These are phyloP conservation scores for Patella pellucida DNA, from an alignment of 2,888 invertebrate genomes.

Conservation along the genomic window DNA sequence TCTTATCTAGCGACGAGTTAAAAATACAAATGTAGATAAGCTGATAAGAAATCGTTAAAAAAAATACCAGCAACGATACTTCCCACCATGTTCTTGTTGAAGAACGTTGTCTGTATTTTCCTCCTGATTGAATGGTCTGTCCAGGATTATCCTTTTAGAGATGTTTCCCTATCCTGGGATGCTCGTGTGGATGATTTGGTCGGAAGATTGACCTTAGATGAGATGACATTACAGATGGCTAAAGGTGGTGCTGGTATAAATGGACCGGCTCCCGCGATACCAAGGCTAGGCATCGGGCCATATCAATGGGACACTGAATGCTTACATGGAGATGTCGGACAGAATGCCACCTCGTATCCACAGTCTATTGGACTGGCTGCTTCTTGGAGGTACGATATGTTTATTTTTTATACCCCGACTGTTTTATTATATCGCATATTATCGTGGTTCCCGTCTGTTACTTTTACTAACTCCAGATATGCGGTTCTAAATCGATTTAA, in stretches of 20 bases:
- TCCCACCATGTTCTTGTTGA: no score
- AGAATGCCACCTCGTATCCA: conserved; percentile 59
- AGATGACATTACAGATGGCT: conserved; percentile 50
- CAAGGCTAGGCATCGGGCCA: conserved; percentile 51
- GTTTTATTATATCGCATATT: no score
- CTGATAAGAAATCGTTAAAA: no score
- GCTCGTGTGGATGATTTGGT: conserved; percentile 58
- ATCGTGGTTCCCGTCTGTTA: no score
- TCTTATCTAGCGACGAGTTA: no score
- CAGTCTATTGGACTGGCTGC: conserved; percentile 59
- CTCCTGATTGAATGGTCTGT: background rate
- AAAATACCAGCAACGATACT: no score
- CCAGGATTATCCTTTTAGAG: conserved; percentile 40
- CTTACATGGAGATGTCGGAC: conserved; percentile 52
- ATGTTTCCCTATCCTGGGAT: conserved; percentile 55
- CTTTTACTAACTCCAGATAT: no score
- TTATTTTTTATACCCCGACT: no score
- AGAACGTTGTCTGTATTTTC: background rate
- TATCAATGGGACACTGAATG: conserved; percentile 61
- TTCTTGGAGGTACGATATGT: conserved; percentile 50
- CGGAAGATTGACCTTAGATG: conserved; percentile 48
- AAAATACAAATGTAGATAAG: no score
- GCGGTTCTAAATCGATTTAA: no score
- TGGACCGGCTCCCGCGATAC: conserved; percentile 50
- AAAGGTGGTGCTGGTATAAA: conserved; percentile 43